Base-by-base conservation (phyloP, 2,888 invertebrate species). In the Drosophila mayaguana region DNA sequence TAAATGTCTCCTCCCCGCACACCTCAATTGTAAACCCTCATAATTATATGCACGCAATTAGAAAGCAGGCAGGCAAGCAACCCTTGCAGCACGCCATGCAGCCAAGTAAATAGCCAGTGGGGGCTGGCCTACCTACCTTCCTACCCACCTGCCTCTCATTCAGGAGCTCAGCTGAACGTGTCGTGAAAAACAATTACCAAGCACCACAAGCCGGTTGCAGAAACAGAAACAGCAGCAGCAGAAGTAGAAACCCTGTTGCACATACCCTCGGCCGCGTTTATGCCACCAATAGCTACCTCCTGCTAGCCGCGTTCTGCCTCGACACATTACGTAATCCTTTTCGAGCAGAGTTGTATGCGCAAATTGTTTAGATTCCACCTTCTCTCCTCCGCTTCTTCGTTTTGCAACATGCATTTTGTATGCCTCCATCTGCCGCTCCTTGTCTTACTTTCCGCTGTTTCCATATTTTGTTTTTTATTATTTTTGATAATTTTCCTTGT, bases 401-500 rank as follows among this genome's bases (percentile, higher is more conserved):
- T 59, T 63, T 62, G 62, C 78, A 65, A 50, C 74, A 70, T 78
- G 74, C 77, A 77, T 77, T 73, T 72, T 78, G 64, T 60, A 83
- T 85, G 62, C 65, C n/a, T 42, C 53, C 40, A 25, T 53, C 73
- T 56, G 32, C 20, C 34, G 48, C 34, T 40, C 11, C 20, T 48
- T 59, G 59, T 59, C 48, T 48, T 48, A 38, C 20, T 48, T n/a
- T 46, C 50, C 22, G 40, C 51, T 68, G 57, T 63, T 65, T 50
- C 12, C 48, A 32, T 50, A 12, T 48, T 4, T 16, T 45, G 3
- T n/a, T 63, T 56, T 68, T 63, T 78, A 68, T 61, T 74, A 72
- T 88, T 83, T 84, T 84, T 80, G 84, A 80, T 85, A 80, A 85
- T 88, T 85, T 83, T 73, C 60, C 85, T 67, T 74, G 83, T 72